These are phyloP conservation scores for Drosophila ustulata DNA, from an alignment of 2,888 invertebrate species.

Conservation along the genomic window DNA sequence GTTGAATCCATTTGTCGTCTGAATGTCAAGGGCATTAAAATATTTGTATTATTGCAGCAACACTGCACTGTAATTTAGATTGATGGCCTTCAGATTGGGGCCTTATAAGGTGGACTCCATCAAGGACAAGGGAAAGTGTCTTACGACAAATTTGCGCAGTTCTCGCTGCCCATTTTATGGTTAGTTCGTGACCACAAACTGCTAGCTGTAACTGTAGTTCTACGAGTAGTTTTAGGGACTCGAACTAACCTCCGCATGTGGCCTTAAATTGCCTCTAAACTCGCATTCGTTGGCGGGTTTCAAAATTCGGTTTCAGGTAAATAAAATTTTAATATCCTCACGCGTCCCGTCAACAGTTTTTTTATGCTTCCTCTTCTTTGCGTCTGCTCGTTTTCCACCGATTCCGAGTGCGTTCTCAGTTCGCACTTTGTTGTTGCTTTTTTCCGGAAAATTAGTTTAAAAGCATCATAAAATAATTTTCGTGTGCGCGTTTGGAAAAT, in stretches of 20 bases:
- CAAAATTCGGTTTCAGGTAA: constrained; percentile 47
- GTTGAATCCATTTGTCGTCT: constrained; percentile 75
- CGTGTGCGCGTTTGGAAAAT: constrained; percentile 58
- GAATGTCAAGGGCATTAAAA: constrained; percentile 44
- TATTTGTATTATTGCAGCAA: constrained; percentile 52
- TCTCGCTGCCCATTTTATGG: constrained; percentile 56
- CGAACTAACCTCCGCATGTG: constrained; percentile 51
- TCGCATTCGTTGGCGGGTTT: constrained; percentile 34
- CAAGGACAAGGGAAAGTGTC: constrained; percentile 57
- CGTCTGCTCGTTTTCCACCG: constrained; percentile 6
- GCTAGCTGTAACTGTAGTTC: constrained; percentile 8
- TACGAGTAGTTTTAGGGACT: constrained; percentile 2
- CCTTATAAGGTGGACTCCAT: neutral
- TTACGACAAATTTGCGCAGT: constrained; percentile 39
- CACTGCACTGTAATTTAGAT: constrained; percentile 65
- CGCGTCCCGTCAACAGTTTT: constrained; percentile 59
- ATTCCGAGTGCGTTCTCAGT: constrained; percentile 29
- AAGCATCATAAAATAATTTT: constrained; percentile 80
- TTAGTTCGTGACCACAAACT: constrained; percentile 61
- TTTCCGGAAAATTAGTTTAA: constrained; percentile 78
- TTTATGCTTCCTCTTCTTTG: constrained; percentile 10
- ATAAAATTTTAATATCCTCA: constrained; percentile 71
- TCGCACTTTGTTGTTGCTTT: constrained; percentile 45
- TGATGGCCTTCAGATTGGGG: constrained; percentile 52
- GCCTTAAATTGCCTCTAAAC: constrained; percentile 38